A percentile compares a stretch with the other conserved stretches of the same genome.
Conservation (phyloP, 2,888 invertebrate species). For the Machimus rusticus region DNA sequence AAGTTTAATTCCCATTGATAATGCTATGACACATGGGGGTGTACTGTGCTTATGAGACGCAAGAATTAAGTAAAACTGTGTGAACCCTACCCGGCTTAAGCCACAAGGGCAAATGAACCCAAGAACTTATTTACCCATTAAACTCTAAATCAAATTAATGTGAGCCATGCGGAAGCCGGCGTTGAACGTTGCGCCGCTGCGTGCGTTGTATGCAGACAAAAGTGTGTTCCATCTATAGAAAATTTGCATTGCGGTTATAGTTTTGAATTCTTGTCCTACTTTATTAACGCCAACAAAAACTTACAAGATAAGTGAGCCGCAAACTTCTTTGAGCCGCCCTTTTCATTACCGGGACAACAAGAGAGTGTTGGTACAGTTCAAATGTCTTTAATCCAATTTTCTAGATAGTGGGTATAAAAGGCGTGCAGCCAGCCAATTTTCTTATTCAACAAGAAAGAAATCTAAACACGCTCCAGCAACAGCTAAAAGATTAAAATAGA, state of each 20-base stretch:
- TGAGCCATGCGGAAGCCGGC: not conserved
- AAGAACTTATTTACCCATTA: not conserved
- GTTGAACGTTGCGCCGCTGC: not conserved
- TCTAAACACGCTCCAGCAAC: not conserved
- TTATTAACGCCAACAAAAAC: conserved; percentile 6
- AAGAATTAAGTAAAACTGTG: not conserved
- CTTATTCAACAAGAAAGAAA: not conserved
- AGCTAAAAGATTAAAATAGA: conserved; percentile 15
- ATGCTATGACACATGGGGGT: not conserved
- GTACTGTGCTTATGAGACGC: not conserved
- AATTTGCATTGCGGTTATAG: conserved; percentile 10
- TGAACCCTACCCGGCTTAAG: not conserved
- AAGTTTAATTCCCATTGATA: not conserved
- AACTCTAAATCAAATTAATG: not conserved
- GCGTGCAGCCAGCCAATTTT: not conserved
- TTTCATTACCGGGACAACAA: not conserved
- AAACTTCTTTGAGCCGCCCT: not conserved
- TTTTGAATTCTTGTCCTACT: conserved; percentile 10
- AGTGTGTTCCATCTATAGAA: not conserved
- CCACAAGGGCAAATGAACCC: not conserved
- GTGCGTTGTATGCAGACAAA: not conserved
- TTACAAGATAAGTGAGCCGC: not conserved
- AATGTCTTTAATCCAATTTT: conserved; percentile 15
- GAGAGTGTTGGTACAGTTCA: not conserved
- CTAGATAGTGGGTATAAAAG: not conserved